These are phyloP conservation scores for Pygoscelis antarcticus DNA, from an alignment of 2,113 vertebrate species.

Conservation along the genomic window DNA sequence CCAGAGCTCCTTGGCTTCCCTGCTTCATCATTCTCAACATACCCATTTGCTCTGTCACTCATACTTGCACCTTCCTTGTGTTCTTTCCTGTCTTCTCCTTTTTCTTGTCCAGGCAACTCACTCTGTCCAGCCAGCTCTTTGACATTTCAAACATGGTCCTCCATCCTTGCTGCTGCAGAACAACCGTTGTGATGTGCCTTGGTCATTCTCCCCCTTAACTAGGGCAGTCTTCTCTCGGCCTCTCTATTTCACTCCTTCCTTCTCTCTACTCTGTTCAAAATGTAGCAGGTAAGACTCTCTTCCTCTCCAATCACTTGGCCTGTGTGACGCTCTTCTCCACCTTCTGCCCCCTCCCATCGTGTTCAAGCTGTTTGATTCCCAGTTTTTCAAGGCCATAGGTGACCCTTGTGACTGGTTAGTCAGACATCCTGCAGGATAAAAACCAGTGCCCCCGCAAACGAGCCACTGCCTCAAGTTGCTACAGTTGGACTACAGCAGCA, in stretches of 20 bases:
- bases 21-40: background rate
- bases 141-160: background rate
- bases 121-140: slow-evolving; percentile 4
- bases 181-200: background rate
- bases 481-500: background rate
- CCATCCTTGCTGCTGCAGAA: background rate
- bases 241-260: slow-evolving; percentile 7
- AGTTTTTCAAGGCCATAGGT: background rate
- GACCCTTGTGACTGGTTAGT: background rate
- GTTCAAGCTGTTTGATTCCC: background rate
- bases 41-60: background rate
- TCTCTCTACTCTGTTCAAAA: slow-evolving; percentile 11
- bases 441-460: background rate
- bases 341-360: background rate
- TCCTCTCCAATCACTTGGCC: background rate
- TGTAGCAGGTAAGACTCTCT: slow-evolving; percentile 6
- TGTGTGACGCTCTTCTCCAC: background rate
- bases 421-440: background rate
- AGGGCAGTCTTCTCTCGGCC: slow-evolving; percentile 10
- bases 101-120: slow-evolving; percentile 1
- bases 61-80: background rate
- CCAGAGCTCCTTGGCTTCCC: background rate
- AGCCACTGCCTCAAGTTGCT: background rate
- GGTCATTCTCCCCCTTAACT: background rate
- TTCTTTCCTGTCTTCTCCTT: slow-evolving; percentile 29